These are phyloP conservation scores for Tanytarsus gracilentus DNA, from an alignment of 2,888 invertebrate species.

Conservation along the genomic window DNA sequence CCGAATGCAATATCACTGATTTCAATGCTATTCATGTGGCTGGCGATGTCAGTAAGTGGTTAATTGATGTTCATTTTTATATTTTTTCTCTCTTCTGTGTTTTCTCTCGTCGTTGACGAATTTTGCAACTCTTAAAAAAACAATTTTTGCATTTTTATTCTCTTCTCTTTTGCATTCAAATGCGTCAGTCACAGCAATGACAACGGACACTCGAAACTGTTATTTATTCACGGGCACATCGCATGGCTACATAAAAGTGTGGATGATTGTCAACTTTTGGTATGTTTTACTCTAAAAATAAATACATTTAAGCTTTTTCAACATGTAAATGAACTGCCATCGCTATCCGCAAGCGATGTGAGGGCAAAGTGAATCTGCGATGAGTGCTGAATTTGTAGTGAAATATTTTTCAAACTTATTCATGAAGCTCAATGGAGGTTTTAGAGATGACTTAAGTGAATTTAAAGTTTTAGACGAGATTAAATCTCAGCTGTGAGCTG, in stretches of 20 bases:
- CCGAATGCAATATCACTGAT: slow-evolving; percentile 47
- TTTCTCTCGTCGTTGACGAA: background rate
- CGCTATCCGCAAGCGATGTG: too few species aligned
- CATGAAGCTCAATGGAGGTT: too few species aligned
- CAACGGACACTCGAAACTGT: slow-evolving; percentile 59
- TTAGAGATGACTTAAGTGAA: too few species aligned
- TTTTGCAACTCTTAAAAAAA: too few species aligned
- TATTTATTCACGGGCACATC: slow-evolving; percentile 64
- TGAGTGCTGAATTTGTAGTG: too few species aligned
- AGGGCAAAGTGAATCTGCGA: too few species aligned
- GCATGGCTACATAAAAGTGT: slow-evolving; percentile 69
- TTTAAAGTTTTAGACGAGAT: too few species aligned
- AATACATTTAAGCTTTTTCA: too few species aligned
- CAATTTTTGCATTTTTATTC: background rate
- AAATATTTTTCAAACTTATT: too few species aligned
- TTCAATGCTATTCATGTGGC: slow-evolving; percentile 61
- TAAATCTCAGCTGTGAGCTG: too few species aligned
- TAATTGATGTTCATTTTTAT: slow-evolving; percentile 26
- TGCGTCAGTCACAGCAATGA: slow-evolving; percentile 44
- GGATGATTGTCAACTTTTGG: slow-evolving; percentile 64
- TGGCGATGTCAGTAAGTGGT: slow-evolving; percentile 42
- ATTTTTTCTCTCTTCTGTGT: background rate
- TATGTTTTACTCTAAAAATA: slow-evolving; percentile 30
- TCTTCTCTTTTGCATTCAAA: background rate
- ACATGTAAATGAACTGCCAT: too few species aligned